phyloP scores from a whole-genome alignment of 2,797 vertebrate genomes.

The Chanos chanos region DNA sequence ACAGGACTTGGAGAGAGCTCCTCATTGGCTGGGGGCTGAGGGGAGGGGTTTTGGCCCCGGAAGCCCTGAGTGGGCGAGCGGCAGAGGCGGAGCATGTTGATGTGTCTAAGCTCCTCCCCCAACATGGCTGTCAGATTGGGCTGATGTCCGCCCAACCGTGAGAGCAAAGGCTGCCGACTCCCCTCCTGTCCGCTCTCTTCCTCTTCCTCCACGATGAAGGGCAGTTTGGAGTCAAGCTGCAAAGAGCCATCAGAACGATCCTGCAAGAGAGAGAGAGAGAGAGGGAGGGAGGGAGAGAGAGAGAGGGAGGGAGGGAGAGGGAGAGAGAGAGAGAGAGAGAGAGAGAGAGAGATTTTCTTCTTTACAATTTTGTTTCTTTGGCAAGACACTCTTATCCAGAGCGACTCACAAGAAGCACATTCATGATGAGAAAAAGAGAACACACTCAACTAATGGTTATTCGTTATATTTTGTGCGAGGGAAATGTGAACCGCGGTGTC shows the following conservation, averaged over 20 bases:
- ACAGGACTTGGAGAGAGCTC: conserved; percentile 37
- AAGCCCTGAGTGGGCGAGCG: conserved; percentile 70
- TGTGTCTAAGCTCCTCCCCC: conserved; percentile 79
- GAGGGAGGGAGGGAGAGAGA: neutral
- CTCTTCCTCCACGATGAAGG: conserved; percentile 74
- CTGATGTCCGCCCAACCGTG: conserved; percentile 69
- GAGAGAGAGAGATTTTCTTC: neutral
- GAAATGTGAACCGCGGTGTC: too few relatives aligned
- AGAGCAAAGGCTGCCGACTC: conserved; percentile 72
- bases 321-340: neutral
- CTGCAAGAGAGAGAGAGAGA: conserved; percentile 51
- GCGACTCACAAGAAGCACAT: neutral
- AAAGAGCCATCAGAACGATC: conserved; percentile 49
- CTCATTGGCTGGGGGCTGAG: conserved; percentile 53
- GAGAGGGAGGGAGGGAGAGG: neutral
- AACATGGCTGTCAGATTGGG: conserved; percentile 76
- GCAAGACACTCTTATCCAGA: too few relatives aligned
- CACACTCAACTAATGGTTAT: neutral
- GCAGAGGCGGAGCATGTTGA: conserved; percentile 69
- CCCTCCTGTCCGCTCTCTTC: conserved; percentile 51
- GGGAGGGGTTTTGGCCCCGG: conserved; percentile 65
- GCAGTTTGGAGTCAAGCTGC: conserved; percentile 67
- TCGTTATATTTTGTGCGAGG: too few relatives aligned
- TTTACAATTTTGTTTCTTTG: too few relatives aligned
- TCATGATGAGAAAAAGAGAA: neutral